Conservation (phyloP, 2,797 vertebrate genomes). For the Lacerta viridis region DNA sequence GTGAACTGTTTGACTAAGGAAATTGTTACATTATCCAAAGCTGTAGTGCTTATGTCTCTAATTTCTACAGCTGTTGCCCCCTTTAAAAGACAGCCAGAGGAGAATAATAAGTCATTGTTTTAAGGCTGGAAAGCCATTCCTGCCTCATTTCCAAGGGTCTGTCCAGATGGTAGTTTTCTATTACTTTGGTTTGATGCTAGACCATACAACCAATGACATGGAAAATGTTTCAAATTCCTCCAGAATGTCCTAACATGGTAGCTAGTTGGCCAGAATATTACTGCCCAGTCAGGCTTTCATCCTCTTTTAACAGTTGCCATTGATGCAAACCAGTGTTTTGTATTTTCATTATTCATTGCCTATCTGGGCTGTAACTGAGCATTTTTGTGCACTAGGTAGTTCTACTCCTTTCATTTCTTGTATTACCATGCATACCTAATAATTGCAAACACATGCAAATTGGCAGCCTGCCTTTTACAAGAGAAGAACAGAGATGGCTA, state of each 20-base stretch:
- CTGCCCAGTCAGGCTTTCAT: neutral
- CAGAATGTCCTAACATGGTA: neutral
- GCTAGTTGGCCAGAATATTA: neutral
- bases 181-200: neutral
- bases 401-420: neutral
- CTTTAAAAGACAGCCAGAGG: neutral
- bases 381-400: neutral
- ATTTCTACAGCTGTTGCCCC: conserved; percentile 56
- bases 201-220: neutral
- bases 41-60: conserved; percentile 46
- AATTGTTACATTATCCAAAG: conserved; percentile 67
- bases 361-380: neutral
- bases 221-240: too few relatives aligned
- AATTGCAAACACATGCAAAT: neutral
- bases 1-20: conserved; percentile 61
- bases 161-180: neutral
- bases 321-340: neutral
- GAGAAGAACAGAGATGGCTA: neutral
- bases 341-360: neutral
- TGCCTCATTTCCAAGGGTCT: conserved; percentile 12
- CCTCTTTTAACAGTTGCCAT: neutral
- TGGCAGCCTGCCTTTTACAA: neutral
- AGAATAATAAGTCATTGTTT: conserved; percentile 27
- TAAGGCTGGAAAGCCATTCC: conserved; percentile 28
- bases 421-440: neutral